Base-by-base conservation (phyloP, 1,140 invertebrate species). In the Orius insidiosus region DNA sequence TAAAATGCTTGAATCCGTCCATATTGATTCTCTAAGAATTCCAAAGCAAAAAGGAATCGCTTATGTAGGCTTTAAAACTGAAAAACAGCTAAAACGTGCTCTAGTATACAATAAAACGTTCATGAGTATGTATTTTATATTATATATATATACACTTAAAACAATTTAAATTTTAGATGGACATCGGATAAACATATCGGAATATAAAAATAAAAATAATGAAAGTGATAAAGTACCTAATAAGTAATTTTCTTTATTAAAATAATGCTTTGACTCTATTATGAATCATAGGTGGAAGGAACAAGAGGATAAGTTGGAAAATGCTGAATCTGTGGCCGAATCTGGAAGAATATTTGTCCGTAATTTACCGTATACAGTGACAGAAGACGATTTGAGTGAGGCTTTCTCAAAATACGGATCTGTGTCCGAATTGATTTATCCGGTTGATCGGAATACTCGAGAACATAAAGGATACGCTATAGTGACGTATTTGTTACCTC, bases 331-430 rank as follows among this genome's bases (percentile, higher is more conserved):
- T 48, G 80, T 93, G 47, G 83, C 75, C 2, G 86, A 90, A 62
- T 89, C 90, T 55, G 95, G 95, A 2, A 74, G 83, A 53, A 82
- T 99, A 53, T 99, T 93, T 72, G 69, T 97, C 8, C 69, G 96
- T 52, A 99, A 99, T 70, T 66, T 99, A 11, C 64, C 87, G 0
- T 98, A 95, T 61, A 74, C 78, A 1, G 75, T 78, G 3, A 92
- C 77, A 1, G 90, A 97, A 66, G 78, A 86, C 51, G 86, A 96
- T 56, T 58, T 98, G 9, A 76, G 79, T 56, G 63, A 71, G 52
- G 53, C 90, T 0, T 98, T 98, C 70, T 72, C 79, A 60, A 78
- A 83, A 65, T 94, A 74, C 73, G 90, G 88, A 85, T 80, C 83
- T 4, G 48, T 98, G 15, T 72, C 82, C 6, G 93, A 98, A 65